A percentile compares a stretch with the other conserved stretches of the same genome.
Evolutionary conservation across 2,797 vertebrate species (phyloP).

Genomic region (Lophius americanus): DNA sequence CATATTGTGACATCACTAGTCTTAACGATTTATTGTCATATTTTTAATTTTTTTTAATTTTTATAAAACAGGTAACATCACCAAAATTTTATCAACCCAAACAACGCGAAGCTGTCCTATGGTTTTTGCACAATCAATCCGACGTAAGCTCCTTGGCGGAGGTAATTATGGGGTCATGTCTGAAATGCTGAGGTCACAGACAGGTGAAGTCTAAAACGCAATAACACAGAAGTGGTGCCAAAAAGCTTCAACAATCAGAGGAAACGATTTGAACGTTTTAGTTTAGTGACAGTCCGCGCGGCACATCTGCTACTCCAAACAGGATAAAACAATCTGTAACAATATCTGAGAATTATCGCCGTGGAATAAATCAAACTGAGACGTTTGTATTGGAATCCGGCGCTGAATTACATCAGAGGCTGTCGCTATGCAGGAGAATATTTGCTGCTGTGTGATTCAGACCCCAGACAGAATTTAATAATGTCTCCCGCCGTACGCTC

Average conservation of each 20-base stretch:
- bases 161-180: slow-evolving; percentile 25
- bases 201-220: slow-evolving; percentile 36
- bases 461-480: slow-evolving; percentile 1
- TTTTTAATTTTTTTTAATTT: too few species aligned
- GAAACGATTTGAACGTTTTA: slow-evolving; percentile 63
- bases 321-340: slow-evolving; percentile 21
- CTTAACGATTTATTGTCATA: too few species aligned
- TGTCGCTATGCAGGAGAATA: background rate
- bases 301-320: slow-evolving; percentile 21
- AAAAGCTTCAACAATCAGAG: slow-evolving; percentile 55
- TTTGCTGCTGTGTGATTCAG: background rate
- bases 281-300: slow-evolving; percentile 16
- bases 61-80: too few species aligned
- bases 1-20: too few species aligned
- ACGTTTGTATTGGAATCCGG: slow-evolving; percentile 3
- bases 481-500: background rate
- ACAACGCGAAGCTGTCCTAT: too few species aligned
- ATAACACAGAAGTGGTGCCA: slow-evolving; percentile 32
- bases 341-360: background rate
- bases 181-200: slow-evolving; percentile 25
- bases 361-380: background rate
- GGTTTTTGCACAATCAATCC: too few species aligned
- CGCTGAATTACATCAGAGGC: background rate
- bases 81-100: too few species aligned
- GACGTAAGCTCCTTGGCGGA: too few species aligned